These are phyloP conservation scores for Ceriagrion tenellum DNA, from an alignment of 2,888 invertebrate genomes.

Conservation along the genomic window DNA sequence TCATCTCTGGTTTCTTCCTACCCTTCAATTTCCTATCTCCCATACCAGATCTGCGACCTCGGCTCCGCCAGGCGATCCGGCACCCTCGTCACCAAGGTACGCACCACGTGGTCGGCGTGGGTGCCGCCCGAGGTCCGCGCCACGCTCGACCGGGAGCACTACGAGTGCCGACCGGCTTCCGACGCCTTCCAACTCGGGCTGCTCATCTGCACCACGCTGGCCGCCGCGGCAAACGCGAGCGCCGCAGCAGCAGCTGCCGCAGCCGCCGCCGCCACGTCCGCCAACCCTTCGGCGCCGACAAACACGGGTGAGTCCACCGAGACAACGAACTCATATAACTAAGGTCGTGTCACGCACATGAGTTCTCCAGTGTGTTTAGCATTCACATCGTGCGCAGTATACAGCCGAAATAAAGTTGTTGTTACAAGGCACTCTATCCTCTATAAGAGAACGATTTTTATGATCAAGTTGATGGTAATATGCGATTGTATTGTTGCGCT, in stretches of 20 bases:
- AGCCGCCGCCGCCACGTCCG: slow-evolving; percentile 83
- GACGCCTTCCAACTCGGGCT: slow-evolving; percentile 91
- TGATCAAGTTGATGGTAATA: too few relatives aligned
- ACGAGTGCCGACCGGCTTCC: slow-evolving; percentile 83
- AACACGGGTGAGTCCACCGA: not conserved
- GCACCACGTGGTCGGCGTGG: slow-evolving; percentile 82
- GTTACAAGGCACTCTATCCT: too few relatives aligned
- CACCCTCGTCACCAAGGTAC: slow-evolving; percentile 80
- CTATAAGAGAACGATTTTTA: too few relatives aligned
- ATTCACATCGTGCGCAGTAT: too few relatives aligned
- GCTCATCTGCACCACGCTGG: slow-evolving; percentile 84
- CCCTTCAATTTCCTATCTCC: not conserved
- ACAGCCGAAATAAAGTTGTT: too few relatives aligned
- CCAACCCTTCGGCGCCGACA: slow-evolving; percentile 73
- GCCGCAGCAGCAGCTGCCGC: slow-evolving; percentile 86
- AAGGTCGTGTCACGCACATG: too few relatives aligned
- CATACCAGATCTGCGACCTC: slow-evolving; percentile 83
- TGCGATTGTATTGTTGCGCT: too few relatives aligned
- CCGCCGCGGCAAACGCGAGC: slow-evolving; percentile 84
- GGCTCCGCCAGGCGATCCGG: slow-evolving; percentile 84
- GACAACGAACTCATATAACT: too few relatives aligned
- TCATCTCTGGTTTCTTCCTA: not conserved
- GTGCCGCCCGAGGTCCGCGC: slow-evolving; percentile 82
- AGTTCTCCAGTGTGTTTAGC: too few relatives aligned
- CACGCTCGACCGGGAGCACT: slow-evolving; percentile 82